Evolutionary conservation across 2,797 vertebrate species (phyloP).

Genomic region (Borostomias antarcticus): DNA sequence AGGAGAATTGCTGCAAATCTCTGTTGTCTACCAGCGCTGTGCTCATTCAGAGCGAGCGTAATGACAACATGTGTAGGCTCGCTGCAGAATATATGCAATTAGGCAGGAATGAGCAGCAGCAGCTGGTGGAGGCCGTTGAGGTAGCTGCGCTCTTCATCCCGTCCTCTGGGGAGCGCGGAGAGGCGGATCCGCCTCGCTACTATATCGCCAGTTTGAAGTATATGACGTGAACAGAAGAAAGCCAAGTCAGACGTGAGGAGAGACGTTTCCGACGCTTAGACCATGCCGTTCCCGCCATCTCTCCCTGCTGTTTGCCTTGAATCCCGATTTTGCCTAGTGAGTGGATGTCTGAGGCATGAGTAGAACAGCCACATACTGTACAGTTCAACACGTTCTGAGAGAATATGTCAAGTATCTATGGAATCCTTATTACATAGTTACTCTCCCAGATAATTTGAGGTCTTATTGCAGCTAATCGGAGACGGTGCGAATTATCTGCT

Average conservation of each 20-base stretch:
- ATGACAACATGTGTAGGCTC: slow-evolving; percentile 23
- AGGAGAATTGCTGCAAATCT: slow-evolving; percentile 19
- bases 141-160: slow-evolving; percentile 6
- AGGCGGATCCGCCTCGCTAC: slow-evolving; percentile 9
- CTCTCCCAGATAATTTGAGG: slow-evolving; percentile 25
- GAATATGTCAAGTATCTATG: slow-evolving; percentile 8
- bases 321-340: neutral
- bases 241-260: slow-evolving; percentile 27
- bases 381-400: slow-evolving; percentile 1
- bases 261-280: slow-evolving; percentile 3
- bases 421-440: slow-evolving; percentile 31
- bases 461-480: slow-evolving; percentile 66
- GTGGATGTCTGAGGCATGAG: neutral
- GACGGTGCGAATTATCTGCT: slow-evolving; percentile 43
- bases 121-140: slow-evolving; percentile 22
- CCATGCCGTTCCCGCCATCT: slow-evolving; percentile 7
- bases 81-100: slow-evolving; percentile 21
- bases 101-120: slow-evolving; percentile 19
- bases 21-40: neutral
- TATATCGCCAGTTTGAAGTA: neutral
- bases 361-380: neutral
- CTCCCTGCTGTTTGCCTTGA: slow-evolving; percentile 7
- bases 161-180: slow-evolving; percentile 18
- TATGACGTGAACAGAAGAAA: slow-evolving; percentile 6
- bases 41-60: slow-evolving; percentile 34